phyloP scores from a whole-genome alignment of 64 coral and sea anemone species.

The Stylophora pistillata region DNA sequence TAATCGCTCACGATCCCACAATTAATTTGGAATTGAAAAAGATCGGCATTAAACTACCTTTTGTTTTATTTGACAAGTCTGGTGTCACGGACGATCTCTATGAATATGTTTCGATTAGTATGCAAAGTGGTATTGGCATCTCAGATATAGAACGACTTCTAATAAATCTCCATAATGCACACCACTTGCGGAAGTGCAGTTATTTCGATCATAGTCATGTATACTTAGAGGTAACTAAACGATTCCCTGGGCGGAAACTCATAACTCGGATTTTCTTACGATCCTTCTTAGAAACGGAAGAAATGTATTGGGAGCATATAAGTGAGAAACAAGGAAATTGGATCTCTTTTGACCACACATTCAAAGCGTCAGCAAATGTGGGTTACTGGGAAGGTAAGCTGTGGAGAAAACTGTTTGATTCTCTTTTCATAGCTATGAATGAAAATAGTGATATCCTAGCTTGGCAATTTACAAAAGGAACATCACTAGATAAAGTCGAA shows the following conservation, averaged over 20 bases:
- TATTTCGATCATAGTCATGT: background rate
- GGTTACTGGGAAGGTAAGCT: constrained; percentile 33
- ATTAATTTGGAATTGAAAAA: too few species aligned
- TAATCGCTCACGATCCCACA: too few species aligned
- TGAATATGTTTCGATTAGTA: too few species aligned
- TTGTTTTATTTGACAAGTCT: too few species aligned
- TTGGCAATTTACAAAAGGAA: constrained; percentile 51
- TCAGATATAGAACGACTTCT: constrained; percentile 3
- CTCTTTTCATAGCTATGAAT: constrained; percentile 44
- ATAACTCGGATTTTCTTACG: background rate
- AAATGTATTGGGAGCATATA: constrained; percentile 17
- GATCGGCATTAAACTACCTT: too few species aligned
- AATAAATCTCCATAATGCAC: background rate
- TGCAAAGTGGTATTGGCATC: constrained; percentile 1
- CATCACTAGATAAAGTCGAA: constrained; percentile 18
- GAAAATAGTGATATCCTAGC: constrained; percentile 20
- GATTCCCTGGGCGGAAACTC: background rate
- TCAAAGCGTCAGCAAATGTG: constrained; percentile 47
- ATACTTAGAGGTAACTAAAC: background rate
- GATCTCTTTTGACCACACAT: constrained; percentile 57
- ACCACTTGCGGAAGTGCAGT: too few species aligned
- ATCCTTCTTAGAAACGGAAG: constrained; percentile 3
- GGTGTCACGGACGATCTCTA: too few species aligned
- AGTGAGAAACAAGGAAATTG: constrained; percentile 42
- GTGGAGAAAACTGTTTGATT: constrained; percentile 13